Evolutionary conservation across 2,797 vertebrate species (phyloP), one percentile per base, ranked within the genome.

Genomic region (Phalanger gymnotis): DNA sequence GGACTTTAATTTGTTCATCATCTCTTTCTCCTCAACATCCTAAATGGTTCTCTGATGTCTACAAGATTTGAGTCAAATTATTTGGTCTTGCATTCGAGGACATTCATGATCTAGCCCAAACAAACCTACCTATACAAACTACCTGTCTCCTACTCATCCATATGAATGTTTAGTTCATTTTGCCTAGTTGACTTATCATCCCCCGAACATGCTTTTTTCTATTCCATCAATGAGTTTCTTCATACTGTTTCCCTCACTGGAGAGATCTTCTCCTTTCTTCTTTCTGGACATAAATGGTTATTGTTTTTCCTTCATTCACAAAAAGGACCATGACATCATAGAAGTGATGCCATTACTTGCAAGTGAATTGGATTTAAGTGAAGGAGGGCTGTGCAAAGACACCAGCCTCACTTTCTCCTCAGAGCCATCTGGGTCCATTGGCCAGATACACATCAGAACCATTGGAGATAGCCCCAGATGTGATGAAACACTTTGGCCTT

Each of bases 1-100:
- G 91, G 34, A 14, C 92, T 90, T 94, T 96, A 92, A 92, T 95
- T 93, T 81, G 40, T 47, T 81, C 40, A n/a, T 66, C 66, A 87
- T 11, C n/a, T 66, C 90, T 94, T 93, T 92, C 73, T 51, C 73
- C 94, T 91, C 25, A 31, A 61, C 91, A 66, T 1, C 5, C 91
- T 96, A 52, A 94, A 14, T 56, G 3, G 11, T 58, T 28, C 51
- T 5, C 14, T 93, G 52, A 47, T 25, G 25, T 28, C 52, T 87
- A 3, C 10, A 81, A 87, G 73, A 47, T 51, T 81, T 54, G 55
- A 10, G 3, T 40, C 73, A 92, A 95, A 92, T 40, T 93, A 51
- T 54, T 95, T 53, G 58, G 40, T 2, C 54, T 34, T 5, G 10
- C 14, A 73, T 66, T 94, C 19, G 54, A 96, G 90, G 16, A 10